phyloP scores from a whole-genome alignment of 1,140 invertebrate species.

The Adoxophyes honmai region DNA sequence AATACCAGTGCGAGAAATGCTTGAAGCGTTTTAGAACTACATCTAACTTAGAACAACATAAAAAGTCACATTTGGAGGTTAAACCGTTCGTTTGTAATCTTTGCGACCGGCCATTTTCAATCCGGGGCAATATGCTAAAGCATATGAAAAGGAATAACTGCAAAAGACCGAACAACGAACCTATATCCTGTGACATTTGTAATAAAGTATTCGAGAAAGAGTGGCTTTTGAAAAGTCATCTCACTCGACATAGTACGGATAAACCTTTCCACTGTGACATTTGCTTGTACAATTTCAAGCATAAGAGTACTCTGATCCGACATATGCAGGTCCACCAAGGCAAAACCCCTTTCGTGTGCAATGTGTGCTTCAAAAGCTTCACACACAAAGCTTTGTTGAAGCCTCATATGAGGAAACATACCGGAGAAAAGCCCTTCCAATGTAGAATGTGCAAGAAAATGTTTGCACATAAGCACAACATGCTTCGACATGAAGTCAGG shows the following conservation, averaged over 20 bases:
- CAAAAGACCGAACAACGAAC: conserved; percentile 23
- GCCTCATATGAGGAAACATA: conserved; percentile 89
- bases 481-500: conserved; percentile 87
- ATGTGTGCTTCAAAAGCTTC: conserved; percentile 85
- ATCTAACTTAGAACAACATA: background rate
- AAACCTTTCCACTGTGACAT: conserved; percentile 40
- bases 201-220: conserved; percentile 44
- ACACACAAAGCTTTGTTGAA: conserved; percentile 86
- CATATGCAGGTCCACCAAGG: conserved; percentile 47
- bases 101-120: conserved; percentile 35
- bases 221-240: conserved; percentile 44
- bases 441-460: conserved; percentile 89
- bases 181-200: conserved; percentile 38
- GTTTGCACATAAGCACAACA: conserved; percentile 89
- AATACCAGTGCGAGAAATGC: conserved; percentile 34
- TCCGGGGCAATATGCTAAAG: conserved; percentile 34
- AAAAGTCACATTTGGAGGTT: background rate
- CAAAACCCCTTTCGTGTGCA: conserved; percentile 79
- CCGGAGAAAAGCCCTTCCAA: conserved; percentile 91
- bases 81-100: conserved; percentile 26
- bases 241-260: conserved; percentile 39
- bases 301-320: conserved; percentile 46
- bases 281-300: conserved; percentile 47
- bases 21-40: conserved; percentile 38
- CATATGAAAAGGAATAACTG: conserved; percentile 33